Conservation (phyloP, 1,140 invertebrate genomes). For the Penaeus vannamei region DNA sequence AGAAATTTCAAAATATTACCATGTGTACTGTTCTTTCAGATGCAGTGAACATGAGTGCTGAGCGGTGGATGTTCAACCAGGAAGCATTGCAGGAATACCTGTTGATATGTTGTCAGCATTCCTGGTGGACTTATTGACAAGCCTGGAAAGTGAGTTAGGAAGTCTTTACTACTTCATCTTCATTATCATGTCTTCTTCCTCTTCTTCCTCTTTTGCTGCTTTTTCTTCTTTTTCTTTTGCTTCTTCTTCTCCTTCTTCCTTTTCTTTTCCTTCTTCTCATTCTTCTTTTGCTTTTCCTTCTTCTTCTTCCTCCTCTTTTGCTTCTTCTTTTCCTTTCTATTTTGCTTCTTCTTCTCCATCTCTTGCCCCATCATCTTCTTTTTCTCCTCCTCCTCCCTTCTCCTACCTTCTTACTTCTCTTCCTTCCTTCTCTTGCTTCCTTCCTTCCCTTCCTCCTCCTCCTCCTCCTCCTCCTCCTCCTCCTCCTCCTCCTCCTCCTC, state of each 20-base stretch:
- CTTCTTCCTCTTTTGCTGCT: neutral
- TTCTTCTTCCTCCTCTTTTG: too few species aligned
- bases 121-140: conserved; percentile 96
- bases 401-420: too few species aligned
- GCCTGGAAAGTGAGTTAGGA: conserved; percentile 86
- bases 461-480: too few species aligned
- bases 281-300: too few species aligned
- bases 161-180: neutral
- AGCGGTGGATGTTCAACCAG: conserved; percentile 84
- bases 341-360: too few species aligned
- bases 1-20: neutral
- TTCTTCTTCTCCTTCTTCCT: neutral
- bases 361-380: too few species aligned
- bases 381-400: too few species aligned
- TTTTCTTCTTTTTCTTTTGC: neutral
- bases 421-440: neutral
- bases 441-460: too few species aligned
- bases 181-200: neutral
- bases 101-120: conserved; percentile 91
- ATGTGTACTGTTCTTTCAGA: conserved; percentile 7
- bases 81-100: conserved; percentile 95
- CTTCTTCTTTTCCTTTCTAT: too few species aligned
- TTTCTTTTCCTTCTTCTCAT: neutral
- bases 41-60: conserved; percentile 54
- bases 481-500: neutral